phyloP scores from a whole-genome alignment of 2,113 vertebrate genomes.

The Fukomys damarensis region DNA sequence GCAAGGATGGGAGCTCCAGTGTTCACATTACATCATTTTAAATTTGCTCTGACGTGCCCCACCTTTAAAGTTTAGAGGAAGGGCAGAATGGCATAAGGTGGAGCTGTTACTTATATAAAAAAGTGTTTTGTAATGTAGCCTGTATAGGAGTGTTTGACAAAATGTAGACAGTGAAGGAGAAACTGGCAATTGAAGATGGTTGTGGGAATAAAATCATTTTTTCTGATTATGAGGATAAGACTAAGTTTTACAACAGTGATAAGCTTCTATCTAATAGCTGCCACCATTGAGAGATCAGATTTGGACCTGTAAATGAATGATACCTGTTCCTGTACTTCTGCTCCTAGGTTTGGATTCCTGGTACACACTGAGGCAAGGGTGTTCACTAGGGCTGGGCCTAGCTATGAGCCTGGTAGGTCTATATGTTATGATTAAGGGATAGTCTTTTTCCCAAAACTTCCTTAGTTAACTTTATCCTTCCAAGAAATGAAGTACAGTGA shows the following conservation, averaged over 20 bases:
- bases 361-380: not conserved
- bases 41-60: conserved; percentile 31
- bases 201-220: conserved; percentile 42
- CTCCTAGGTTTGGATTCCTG: not conserved
- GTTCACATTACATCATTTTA: conserved; percentile 9
- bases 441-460: not conserved
- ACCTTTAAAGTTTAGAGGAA: conserved; percentile 45
- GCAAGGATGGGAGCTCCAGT: not conserved
- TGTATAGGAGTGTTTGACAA: conserved; percentile 38
- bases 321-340: not conserved
- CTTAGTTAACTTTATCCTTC: not conserved
- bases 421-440: not conserved
- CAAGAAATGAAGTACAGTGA: not conserved
- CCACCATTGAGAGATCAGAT: conserved; percentile 25
- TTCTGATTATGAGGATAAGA: conserved; percentile 23
- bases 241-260: not conserved
- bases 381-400: not conserved
- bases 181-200: not conserved
- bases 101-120: conserved; percentile 24
- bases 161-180: not conserved
- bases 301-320: conserved; percentile 16
- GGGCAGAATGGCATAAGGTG: conserved; percentile 16
- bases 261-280: not conserved
- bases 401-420: not conserved
- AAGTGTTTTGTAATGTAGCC: conserved; percentile 25